phyloP scores from a whole-genome alignment of 1,140 invertebrate genomes.

The Aphelinus certus region DNA sequence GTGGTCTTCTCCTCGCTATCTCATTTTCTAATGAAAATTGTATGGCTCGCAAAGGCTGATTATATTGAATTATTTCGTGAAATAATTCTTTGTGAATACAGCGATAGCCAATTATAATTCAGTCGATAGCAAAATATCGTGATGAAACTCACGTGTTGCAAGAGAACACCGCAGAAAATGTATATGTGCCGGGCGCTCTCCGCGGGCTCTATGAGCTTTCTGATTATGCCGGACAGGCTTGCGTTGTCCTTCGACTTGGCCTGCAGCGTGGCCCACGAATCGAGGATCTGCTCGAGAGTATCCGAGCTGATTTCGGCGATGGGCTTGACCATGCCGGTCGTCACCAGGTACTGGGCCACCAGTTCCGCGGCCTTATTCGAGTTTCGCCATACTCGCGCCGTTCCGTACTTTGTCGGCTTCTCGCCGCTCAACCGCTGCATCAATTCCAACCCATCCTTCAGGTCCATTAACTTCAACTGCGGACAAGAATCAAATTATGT shows the following conservation, averaged over 20 bases:
- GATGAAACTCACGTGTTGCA: conserved; percentile 65
- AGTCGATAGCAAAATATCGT: conserved; percentile 4
- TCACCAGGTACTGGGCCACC: conserved; percentile 65
- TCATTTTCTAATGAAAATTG: no score
- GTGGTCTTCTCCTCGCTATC: no score
- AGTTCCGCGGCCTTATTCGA: conserved; percentile 66
- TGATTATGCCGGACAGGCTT: conserved; percentile 63
- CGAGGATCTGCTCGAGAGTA: conserved; percentile 65
- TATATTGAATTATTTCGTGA: conserved; percentile 26
- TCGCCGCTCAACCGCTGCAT: conserved; percentile 64
- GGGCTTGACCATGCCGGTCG: conserved; percentile 66
- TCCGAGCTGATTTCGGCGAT: conserved; percentile 65
- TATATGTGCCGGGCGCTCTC: conserved; percentile 70
- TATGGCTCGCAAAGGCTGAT: no score
- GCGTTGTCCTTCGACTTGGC: conserved; percentile 59
- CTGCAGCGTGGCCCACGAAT: conserved; percentile 62
- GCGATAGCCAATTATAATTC: background rate
- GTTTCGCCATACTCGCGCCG: conserved; percentile 65
- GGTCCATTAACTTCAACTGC: conserved; percentile 65
- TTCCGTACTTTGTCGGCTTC: conserved; percentile 62
- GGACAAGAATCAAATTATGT: conserved; percentile 35
- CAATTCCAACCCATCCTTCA: conserved; percentile 62
- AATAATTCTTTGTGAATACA: no score
- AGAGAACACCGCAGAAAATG: conserved; percentile 67
- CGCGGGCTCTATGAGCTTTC: conserved; percentile 68